Evolutionary conservation across 2,113 vertebrate species (phyloP).

Genomic region (Rhinoderma darwinii): DNA sequence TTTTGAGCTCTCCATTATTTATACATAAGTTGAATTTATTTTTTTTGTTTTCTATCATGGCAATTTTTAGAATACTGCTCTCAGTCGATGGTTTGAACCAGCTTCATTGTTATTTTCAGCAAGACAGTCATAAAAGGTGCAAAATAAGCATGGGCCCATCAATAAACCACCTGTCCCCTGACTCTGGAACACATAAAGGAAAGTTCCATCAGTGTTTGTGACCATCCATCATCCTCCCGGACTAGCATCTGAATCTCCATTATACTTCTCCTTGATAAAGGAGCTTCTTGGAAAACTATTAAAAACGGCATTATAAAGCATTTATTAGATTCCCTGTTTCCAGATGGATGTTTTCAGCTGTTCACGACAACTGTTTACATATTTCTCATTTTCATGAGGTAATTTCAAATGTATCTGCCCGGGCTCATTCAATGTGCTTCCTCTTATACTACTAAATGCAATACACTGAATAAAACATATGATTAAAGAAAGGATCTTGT

Average conservation of each 20-base stretch:
- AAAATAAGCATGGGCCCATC: background rate
- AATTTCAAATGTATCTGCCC: background rate
- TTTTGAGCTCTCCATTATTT: background rate
- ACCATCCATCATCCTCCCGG: background rate
- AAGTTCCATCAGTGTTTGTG: background rate
- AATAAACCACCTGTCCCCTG: background rate
- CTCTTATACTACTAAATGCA: background rate
- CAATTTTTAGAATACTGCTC: no score
- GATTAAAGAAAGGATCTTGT: background rate
- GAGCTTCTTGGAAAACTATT: slow-evolving; percentile 17
- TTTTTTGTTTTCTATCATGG: no score
- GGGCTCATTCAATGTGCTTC: background rate
- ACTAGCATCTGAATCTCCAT: background rate
- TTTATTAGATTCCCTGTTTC: background rate
- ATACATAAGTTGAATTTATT: background rate
- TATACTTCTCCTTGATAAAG: slow-evolving; percentile 3
- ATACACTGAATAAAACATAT: background rate
- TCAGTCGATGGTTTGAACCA: background rate
- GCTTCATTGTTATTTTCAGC: background rate
- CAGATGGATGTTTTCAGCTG: slow-evolving; percentile 1
- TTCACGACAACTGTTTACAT: background rate
- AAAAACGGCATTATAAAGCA: slow-evolving; percentile 10
- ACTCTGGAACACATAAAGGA: background rate
- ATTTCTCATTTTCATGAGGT: background rate
- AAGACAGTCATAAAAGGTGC: background rate